Conservation (phyloP, 35 echinoderm and acorn worm species). For the Lytechinus pictus region DNA sequence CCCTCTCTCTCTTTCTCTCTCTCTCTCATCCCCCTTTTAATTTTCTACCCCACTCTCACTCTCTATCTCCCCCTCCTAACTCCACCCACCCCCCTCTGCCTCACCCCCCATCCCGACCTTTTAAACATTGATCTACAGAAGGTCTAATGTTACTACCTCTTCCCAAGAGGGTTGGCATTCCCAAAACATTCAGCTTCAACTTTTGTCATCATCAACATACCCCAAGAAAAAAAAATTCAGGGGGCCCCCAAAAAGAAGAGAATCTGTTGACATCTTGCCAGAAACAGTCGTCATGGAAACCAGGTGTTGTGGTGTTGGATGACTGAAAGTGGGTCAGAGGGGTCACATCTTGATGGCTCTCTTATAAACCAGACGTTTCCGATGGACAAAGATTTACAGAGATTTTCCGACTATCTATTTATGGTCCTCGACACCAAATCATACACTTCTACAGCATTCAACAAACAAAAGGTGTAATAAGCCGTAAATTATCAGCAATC, state of each 20-base stretch:
- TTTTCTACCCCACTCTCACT: too few species aligned
- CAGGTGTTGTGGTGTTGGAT: constrained; percentile 38
- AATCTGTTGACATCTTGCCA: constrained; percentile 39
- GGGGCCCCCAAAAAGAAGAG: background rate
- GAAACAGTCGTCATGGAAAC: constrained; percentile 42
- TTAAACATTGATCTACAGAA: background rate
- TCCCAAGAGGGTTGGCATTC: background rate
- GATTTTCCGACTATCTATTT: background rate
- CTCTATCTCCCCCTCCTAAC: background rate
- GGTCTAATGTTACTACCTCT: background rate
- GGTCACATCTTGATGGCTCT: constrained; percentile 31
- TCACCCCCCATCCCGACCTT: background rate
- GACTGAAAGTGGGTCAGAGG: constrained; percentile 1
- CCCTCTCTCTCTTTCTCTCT: too few species aligned
- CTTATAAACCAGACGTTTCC: constrained; percentile 40
- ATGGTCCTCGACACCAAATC: background rate
- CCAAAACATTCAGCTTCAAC: background rate
- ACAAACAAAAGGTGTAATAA: background rate
- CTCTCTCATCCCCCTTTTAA: too few species aligned
- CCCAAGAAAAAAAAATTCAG: background rate
- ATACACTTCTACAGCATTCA: background rate
- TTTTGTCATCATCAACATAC: constrained; percentile 18
- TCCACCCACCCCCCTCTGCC: background rate
- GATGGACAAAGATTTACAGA: constrained; percentile 12
- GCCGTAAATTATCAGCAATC: background rate